These are phyloP conservation scores for Caradrina kadenii DNA, from an alignment of 2,888 invertebrate genomes.

Conservation along the genomic window DNA sequence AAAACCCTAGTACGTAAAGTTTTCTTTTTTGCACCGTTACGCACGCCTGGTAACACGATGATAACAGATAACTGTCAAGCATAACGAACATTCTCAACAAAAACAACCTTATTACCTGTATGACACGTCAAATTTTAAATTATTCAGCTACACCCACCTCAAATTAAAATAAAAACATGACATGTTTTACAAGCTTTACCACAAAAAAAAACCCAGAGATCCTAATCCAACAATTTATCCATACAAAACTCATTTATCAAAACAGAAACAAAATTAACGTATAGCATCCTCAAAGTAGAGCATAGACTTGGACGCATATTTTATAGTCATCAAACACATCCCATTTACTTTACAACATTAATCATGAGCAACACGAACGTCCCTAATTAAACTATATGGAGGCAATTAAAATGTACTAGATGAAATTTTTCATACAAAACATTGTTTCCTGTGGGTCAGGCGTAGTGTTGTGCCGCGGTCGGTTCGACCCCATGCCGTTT, in stretches of 20 bases:
- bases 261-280: conserved; percentile 56
- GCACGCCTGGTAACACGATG: too few relatives aligned
- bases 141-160: conserved; percentile 3
- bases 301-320: conserved; percentile 62
- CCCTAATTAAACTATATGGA: conserved; percentile 86
- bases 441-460: conserved; percentile 84
- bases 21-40: too few relatives aligned
- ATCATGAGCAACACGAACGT: conserved; percentile 77
- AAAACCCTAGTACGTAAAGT: too few relatives aligned
- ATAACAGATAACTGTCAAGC: not conserved
- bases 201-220: conserved; percentile 32
- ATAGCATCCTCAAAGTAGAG: conserved; percentile 39
- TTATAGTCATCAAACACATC: conserved; percentile 74
- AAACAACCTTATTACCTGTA: conserved; percentile 29
- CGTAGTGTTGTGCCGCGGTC: conserved; percentile 73
- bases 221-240: conserved; percentile 44
- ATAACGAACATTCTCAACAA: not conserved
- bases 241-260: conserved; percentile 62
- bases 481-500: conserved; percentile 86
- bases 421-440: conserved; percentile 86
- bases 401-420: conserved; percentile 86
- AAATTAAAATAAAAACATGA: conserved; percentile 37
- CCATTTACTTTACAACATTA: conserved; percentile 81
- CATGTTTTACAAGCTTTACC: conserved; percentile 22
- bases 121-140: conserved; percentile 21